Base-by-base conservation (phyloP, 2,113 vertebrate species). In the Marmota monax region DNA sequence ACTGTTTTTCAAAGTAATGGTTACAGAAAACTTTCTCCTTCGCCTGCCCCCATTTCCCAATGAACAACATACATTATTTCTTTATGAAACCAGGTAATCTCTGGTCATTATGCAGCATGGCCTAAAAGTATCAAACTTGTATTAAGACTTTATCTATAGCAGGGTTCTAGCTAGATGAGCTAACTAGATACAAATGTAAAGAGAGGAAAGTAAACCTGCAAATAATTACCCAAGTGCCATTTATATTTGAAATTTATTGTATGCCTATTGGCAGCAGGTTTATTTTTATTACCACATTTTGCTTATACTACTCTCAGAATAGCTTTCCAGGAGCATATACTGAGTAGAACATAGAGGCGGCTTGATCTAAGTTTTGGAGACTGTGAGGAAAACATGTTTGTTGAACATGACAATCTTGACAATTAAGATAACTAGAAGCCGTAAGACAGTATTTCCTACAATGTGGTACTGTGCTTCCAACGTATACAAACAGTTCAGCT, bases 281-380 rank as follows among this genome's bases (percentile, higher is more conserved):
- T 61, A 80, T 39, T 92, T 91, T 89, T 27, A 67, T 12, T 67
- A 83, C 20, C 39, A 18, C 22, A 5, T 88, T 79, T 74, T 76
- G 51, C 72, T 90, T 58, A 69, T 39, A 29, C 39, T 39, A 39
- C 34, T 82, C 84, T 92, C 61, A 67, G 84, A 86, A 95, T 1
- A 92, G 92, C 69, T 88, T 90, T 96, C 56, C 82, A 82, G 63
- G 25, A 94, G 91, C 51, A 77, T 82, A 73, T 61, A 48, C 22
- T 32, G 69, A 34, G 37, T 27, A 84, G 32, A 74, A 78, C 27
- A 70, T 1, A 65, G 34, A 95, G 18, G 86, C 63, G 51, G 77
- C n/a, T 80, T 8, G 20, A 25, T 45, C 45, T 37, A 45, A 69
- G 65, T 29, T 77, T 56, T 16, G 78, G 63, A 67, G 56, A 69